Conservation (phyloP, 2,113 vertebrate genomes). For the Anhinga anhinga region DNA sequence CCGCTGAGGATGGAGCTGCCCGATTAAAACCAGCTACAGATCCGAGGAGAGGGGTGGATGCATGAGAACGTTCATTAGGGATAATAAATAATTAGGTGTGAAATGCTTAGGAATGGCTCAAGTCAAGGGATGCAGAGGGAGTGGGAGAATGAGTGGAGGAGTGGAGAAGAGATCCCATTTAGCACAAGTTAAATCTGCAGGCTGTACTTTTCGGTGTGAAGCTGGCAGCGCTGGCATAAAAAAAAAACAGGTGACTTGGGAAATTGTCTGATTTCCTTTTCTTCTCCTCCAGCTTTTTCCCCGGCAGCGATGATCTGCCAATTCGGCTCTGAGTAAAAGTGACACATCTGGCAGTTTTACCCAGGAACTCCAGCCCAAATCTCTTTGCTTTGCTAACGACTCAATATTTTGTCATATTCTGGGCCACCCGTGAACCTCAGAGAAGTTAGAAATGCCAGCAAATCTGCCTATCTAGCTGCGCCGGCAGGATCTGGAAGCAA, state of each 20-base stretch:
- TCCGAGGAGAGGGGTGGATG: not conserved
- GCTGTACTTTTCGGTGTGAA: fast-evolving
- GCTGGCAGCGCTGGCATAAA: not conserved
- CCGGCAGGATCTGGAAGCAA: fast-evolving
- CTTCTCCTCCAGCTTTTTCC: not conserved
- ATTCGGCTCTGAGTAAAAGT: not conserved
- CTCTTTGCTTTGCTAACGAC: not conserved
- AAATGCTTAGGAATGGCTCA: not conserved
- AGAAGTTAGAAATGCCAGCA: not conserved
- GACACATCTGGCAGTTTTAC: slow-evolving; percentile 8
- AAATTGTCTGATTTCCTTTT: not conserved
- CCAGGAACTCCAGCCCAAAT: slow-evolving; percentile 7
- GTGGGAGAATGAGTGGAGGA: not conserved
- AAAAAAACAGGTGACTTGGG: not conserved
- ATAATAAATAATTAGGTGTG: not conserved
- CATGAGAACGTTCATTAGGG: not conserved
- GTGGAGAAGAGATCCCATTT: not conserved
- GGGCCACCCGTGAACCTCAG: not conserved
- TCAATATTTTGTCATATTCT: not conserved
- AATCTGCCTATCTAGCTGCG: not conserved
- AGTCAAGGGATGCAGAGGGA: not conserved
- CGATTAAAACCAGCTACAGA: not conserved
- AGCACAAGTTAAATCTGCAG: not conserved
- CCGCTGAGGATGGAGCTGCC: not conserved
- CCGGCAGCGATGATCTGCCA: not conserved